Percentiles rank a stretch among this genome's conserved stretches.
phyloP scores from a whole-genome alignment of 2,797 vertebrate species.

The Coluber constrictor region DNA sequence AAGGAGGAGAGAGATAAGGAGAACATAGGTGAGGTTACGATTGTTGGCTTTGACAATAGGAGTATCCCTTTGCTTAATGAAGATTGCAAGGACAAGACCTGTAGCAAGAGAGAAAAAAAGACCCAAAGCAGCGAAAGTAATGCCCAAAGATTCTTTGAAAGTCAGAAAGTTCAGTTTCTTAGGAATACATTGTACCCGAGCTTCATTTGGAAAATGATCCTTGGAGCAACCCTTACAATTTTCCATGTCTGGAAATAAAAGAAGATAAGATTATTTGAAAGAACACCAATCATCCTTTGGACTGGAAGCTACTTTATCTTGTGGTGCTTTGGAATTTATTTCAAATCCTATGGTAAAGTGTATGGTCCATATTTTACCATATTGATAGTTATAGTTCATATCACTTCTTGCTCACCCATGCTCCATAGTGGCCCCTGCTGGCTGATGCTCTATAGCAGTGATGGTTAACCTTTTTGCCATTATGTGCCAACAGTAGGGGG shows the following conservation, averaged over 20 bases:
- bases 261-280: not conserved
- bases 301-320: not conserved
- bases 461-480: too few relatives aligned
- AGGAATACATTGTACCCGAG: not conserved
- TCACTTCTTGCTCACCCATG: not conserved
- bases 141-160: not conserved
- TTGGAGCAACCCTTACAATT: not conserved
- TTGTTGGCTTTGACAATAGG: slow-evolving; percentile 18
- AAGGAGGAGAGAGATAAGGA: not conserved
- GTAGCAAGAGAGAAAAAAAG: not conserved
- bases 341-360: not conserved
- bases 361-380: not conserved
- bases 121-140: not conserved
- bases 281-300: not conserved
- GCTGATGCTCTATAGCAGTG: too few relatives aligned
- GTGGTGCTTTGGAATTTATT: not conserved
- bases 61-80: not conserved
- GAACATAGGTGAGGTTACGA: not conserved
- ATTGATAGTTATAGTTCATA: not conserved
- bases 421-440: rapidly evolving
- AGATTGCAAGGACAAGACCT: not conserved
- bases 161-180: not conserved
- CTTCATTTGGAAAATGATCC: not conserved
- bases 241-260: not conserved
- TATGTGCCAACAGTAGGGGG: too few relatives aligned